These are phyloP conservation scores for Pemphigus obesinymphae DNA, from an alignment of 1,140 invertebrate genomes.

Conservation along the genomic window DNA sequence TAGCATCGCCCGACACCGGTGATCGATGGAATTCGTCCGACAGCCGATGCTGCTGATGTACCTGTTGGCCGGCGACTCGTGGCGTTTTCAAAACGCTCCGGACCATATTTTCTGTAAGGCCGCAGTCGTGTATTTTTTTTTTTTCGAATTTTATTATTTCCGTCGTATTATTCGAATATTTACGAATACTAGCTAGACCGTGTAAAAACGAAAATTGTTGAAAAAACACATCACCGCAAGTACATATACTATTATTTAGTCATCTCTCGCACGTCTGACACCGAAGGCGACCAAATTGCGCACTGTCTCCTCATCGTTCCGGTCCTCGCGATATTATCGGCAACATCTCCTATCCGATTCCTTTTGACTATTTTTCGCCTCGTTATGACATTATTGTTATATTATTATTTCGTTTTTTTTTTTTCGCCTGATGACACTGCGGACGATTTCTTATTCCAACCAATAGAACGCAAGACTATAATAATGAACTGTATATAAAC, in stretches of 20 bases:
- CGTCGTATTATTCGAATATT: no score
- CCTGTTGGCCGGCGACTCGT: constrained; percentile 1
- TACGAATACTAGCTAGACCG: no score
- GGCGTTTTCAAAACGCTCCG: background rate
- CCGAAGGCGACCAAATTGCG: background rate
- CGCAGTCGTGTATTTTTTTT: no score
- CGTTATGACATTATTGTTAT: no score
- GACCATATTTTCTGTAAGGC: background rate
- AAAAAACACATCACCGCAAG: no score
- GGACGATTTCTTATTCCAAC: background rate
- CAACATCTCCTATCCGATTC: background rate
- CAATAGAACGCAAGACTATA: no score
- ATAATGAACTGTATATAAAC: no score
- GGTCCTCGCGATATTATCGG: background rate
- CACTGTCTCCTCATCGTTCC: background rate
- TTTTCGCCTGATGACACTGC: no score
- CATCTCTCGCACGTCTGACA: background rate
- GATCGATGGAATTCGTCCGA: background rate
- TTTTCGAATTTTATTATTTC: no score
- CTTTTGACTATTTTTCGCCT: background rate
- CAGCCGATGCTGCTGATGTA: background rate
- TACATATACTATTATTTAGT: background rate
- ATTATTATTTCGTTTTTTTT: no score
- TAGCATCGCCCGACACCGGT: background rate
- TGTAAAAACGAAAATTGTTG: no score